Evolutionary conservation across 1,140 invertebrate genomes (phyloP), one percentile per base, ranked within the genome.

Genomic region (Chlorops oryzae): DNA sequence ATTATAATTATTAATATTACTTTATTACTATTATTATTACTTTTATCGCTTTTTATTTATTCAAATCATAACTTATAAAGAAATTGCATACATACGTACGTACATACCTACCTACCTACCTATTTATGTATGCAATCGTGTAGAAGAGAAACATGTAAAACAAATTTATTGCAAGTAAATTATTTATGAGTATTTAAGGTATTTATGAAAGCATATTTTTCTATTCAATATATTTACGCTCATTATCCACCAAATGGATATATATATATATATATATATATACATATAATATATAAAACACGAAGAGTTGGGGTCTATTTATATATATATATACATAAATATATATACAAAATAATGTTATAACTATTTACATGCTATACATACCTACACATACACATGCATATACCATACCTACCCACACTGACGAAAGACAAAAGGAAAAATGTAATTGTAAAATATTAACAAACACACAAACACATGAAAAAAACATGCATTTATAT

Each of bases 381-480:
- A 18, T 20, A 42, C 38, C 7, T 24, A 25, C 38, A 28, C 10
- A 24, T 21, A 44, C 28, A 48, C 5, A 47, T 18, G 38, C 40
- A 41, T n/a, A n/a, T n/a, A n/a, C n/a, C n/a, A n/a, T n/a, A n/a
- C n/a, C n/a, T n/a, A n/a, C n/a, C 28, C 47, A 52, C 39, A 50
- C 55, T 47, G 35, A 10, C n/a, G n/a, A 34, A 34, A n/a, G 9
- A 51, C 52, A 39, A 48, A 49, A 54, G 59, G 47, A 56, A 52
- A 55, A 57, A 47, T 58, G 51, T 56, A 63, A 63, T 63, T 63
- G 61, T 63, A 61, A 63, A 63, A 64, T 57, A 34, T 34, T 10
- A 34, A 34, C 9, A 34, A n/a, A 56, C 47, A 55, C 52, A 25
- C 50, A 59, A 44, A 49, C 48, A 58, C 50, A 57, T 48, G 40